Conservation (phyloP, 1,140 invertebrate genomes). For the Drosophila sucinea region DNA sequence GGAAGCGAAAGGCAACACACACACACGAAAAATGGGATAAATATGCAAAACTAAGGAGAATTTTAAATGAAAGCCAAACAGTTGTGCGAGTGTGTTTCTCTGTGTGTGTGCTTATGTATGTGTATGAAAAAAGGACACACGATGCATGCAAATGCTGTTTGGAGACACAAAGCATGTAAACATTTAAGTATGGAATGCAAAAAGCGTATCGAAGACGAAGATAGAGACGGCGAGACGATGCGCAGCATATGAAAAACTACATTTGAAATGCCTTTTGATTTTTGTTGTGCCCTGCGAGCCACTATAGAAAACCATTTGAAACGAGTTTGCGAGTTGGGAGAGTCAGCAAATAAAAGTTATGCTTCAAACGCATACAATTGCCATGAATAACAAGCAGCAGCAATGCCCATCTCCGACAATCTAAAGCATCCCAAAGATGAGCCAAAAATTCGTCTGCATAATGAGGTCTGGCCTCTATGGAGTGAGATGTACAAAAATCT, state of each 20-base stretch:
- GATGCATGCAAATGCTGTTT: conserved; percentile 71
- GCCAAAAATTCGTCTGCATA: conserved; percentile 31
- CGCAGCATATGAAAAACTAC: conserved; percentile 75
- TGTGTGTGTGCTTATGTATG: conserved; percentile 29
- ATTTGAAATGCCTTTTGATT: conserved; percentile 76
- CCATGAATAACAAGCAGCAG: conserved; percentile 65
- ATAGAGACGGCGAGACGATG: conserved; percentile 45
- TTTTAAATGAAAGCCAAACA: conserved; percentile 75
- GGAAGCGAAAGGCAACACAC: conserved; percentile 27
- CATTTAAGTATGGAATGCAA: conserved; percentile 71
- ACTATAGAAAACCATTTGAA: conserved; percentile 41
- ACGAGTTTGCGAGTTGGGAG: background rate
- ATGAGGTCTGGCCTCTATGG: conserved; percentile 48
- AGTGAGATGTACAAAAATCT: conserved; percentile 47
- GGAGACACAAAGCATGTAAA: conserved; percentile 68
- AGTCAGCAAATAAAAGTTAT: conserved; percentile 65
- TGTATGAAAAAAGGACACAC: conserved; percentile 46
- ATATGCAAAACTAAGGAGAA: conserved; percentile 78
- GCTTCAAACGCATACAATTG: conserved; percentile 65
- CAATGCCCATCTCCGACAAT: conserved; percentile 20
- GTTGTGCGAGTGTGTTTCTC: conserved; percentile 27
- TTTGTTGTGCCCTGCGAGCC: conserved; percentile 61
- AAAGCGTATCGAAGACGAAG: conserved; percentile 13
- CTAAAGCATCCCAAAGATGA: conserved; percentile 16
- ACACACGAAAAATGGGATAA: conserved; percentile 47